phyloP scores from a whole-genome alignment of 2,888 invertebrate genomes.

The Dicyrtomina minuta region DNA sequence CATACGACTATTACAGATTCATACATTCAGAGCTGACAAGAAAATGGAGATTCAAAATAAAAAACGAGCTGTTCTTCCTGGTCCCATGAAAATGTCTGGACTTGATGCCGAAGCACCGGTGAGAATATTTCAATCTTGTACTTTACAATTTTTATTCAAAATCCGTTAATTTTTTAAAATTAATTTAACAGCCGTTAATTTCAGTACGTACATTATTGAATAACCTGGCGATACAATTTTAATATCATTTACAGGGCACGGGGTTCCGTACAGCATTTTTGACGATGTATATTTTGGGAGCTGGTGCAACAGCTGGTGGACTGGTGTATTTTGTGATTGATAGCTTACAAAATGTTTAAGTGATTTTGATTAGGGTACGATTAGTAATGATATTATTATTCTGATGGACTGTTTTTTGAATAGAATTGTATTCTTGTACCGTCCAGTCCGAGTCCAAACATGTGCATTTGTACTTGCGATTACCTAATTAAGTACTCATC shows the following conservation, averaged over 20 bases:
- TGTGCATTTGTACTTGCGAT: no score
- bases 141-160: no score
- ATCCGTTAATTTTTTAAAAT: no score
- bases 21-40: slow-evolving; percentile 51
- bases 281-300: slow-evolving; percentile 73
- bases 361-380: no score
- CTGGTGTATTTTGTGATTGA: slow-evolving; percentile 16
- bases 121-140: no score
- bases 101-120: slow-evolving; percentile 50
- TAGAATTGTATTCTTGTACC: no score
- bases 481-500: no score
- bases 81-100: slow-evolving; percentile 52
- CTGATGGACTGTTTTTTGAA: no score
- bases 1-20: slow-evolving; percentile 43
- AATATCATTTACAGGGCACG: slow-evolving; percentile 67
- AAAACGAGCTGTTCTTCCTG: slow-evolving; percentile 44
- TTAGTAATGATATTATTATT: no score
- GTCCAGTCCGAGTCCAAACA: no score
- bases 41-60: slow-evolving; percentile 44
- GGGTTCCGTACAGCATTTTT: slow-evolving; percentile 74
- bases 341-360: slow-evolving; percentile 5
- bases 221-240: slow-evolving; percentile 4
- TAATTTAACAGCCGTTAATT: background rate
- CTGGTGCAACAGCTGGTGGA: slow-evolving; percentile 60
- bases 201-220: background rate